These are phyloP conservation scores for Saccopteryx bilineata DNA, from an alignment of 2,113 vertebrate genomes.

Conservation along the genomic window DNA sequence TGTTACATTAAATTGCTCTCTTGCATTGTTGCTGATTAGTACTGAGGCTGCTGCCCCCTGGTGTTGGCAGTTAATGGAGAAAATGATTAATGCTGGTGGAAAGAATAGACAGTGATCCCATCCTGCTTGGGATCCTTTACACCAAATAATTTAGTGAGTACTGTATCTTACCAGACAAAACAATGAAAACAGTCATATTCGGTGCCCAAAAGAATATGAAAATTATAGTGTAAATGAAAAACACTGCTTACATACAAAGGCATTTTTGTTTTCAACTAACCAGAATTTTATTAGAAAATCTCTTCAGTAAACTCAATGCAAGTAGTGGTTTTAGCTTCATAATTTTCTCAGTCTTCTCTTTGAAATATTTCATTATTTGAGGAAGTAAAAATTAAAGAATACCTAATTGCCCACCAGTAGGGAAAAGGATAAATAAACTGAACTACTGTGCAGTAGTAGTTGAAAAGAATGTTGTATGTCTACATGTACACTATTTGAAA, in stretches of 20 bases:
- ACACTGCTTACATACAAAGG: constrained; percentile 25
- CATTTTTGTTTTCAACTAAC: constrained; percentile 33
- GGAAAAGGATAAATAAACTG: constrained; percentile 26
- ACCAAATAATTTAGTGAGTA: constrained; percentile 44
- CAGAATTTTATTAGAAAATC: constrained; percentile 53
- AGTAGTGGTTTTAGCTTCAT: constrained; percentile 44
- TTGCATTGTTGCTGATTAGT: constrained; percentile 56
- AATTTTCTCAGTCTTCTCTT: constrained; percentile 60
- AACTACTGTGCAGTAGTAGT: background rate
- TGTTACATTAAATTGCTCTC: constrained; percentile 22
- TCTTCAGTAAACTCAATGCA: constrained; percentile 50
- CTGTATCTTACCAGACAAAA: constrained; percentile 46
- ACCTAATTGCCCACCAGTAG: background rate
- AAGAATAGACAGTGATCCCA: background rate
- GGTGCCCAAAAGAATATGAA: constrained; percentile 5
- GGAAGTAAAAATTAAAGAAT: constrained; percentile 43
- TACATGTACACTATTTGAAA: background rate
- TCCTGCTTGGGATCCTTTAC: background rate
- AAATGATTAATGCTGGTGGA: constrained; percentile 40
- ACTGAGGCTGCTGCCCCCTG: constrained; percentile 77
- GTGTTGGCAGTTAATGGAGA: constrained; percentile 66
- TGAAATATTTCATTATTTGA: constrained; percentile 65
- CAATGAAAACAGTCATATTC: background rate
- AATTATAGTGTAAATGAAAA: constrained; percentile 53
- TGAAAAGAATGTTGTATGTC: background rate